Base-by-base conservation (phyloP, 2,888 invertebrate genomes). In the Epinotia brunnichana region DNA sequence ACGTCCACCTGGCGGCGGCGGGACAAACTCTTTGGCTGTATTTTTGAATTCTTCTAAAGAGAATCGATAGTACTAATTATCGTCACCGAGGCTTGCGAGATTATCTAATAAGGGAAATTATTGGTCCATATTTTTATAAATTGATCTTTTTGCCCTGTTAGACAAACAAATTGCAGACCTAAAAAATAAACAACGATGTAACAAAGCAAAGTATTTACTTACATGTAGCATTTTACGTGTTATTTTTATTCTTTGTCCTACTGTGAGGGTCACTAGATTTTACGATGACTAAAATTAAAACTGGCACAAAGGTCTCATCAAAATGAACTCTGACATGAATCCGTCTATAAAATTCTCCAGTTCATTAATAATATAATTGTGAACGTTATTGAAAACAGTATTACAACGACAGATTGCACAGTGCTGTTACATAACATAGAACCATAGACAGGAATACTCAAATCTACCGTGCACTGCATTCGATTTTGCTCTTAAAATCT, bases 361-460 rank as follows among this genome's bases (percentile, higher is more conserved):
- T 19, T 73, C 61, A 63, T 72, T 59, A 67, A 51, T 72, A 67
- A 72, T 72, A 67, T 72, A 48, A 67, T 24, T 56, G 67, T 67
- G 61, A 56, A 61, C 29, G 21, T 48, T 56, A 74, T 70, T 71
- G 64, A 77, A 72, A 66, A 51, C 53, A 51, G 11, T 60, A 57
- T 80, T 77, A 80, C 80, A 79, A 78, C 76, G 78, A 79, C 76
- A 80, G 78, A 79, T 78, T 80, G 79, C 79, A 74, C 72, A 73
- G 79, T 69, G 24, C 21, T 62, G 24, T 62, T 62, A 62, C 62
- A 48, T 48, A 62, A 62, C 48, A 24, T 48, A 3, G 11, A 21
- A 29, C n/a, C 11, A 62, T n/a, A 4, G 3, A 1, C 11, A 17
- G 11, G 29, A 2, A 11, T 1, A 11, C 17, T 11, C 4, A 44